Conservation (phyloP, 2,797 vertebrate species). For the Tinamus major region DNA sequence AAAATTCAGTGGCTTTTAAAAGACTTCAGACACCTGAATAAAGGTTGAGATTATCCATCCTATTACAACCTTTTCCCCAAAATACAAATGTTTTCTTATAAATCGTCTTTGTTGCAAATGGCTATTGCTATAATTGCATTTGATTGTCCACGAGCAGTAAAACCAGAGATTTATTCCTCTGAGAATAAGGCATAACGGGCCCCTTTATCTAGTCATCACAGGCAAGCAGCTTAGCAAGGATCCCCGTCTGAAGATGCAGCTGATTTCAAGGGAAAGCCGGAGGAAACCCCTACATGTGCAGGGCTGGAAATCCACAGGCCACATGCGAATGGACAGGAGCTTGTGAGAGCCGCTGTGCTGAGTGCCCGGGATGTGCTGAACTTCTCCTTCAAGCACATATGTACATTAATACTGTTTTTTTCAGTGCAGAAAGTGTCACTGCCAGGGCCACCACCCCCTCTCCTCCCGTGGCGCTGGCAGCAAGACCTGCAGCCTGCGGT, state of each 20-base stretch:
- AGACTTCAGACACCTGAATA: background rate
- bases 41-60: background rate
- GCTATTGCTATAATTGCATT: background rate
- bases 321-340: background rate
- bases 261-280: background rate
- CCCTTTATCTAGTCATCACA: background rate
- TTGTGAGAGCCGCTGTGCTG: background rate
- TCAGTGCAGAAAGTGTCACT: background rate
- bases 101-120: background rate
- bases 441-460: background rate
- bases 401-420: background rate
- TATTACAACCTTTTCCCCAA: background rate
- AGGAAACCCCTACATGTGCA: background rate
- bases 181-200: background rate
- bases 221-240: background rate
- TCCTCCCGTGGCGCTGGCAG: background rate
- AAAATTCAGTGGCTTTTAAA: background rate
- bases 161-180: background rate
- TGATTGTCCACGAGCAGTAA: background rate
- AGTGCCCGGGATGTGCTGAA: background rate
- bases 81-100: background rate
- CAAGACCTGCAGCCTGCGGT: background rate
- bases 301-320: background rate
- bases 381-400: fast-evolving
- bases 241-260: background rate